Evolutionary conservation across 2,888 invertebrate species (phyloP), one percentile per base, ranked within the genome.

Genomic region (Thumatha senex): DNA sequence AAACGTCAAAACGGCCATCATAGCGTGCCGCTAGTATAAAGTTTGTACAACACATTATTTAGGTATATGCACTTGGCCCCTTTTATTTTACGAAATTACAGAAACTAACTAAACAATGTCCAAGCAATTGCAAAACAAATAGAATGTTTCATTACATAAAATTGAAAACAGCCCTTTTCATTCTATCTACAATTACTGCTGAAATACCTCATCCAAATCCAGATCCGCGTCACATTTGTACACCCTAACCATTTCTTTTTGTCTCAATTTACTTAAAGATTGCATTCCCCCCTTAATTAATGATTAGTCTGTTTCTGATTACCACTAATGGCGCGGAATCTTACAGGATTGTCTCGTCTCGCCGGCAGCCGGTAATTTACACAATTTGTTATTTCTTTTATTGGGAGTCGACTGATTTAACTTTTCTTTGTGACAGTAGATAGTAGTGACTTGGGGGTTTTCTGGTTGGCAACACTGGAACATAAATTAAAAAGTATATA

Each of bases 261-360:
- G 78, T 82, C 74, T 82, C 84, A 80, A 84, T 86, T 86, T 82
- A 76, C 82, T 78, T 76, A 82, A 82, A 86, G 79, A 80, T 82
- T 79, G 74, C 80, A 78, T 76, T 73, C 72, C 62, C 64, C 64
- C 61, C 68, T 68, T 84, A 86, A 86, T 88, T 82, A 86, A 78
- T 80, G 84, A 85, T 86, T 80, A 78, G 81, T 80, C 82, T 82
- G 84, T 72, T 66, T 61, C 70, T 81, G 83, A 86, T 84, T 83
- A 80, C 73, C 71, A 72, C 72, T 86, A 85, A 87, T 83, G 77
- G 74, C 38, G 40, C 48, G 24, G 39, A 50, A 50, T 50, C 44
- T 29, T 30, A 45, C 40, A 24, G 51, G 53, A 69, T 70, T 68
- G 69, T 67, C 64, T 61, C 67, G 70, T 69, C 77, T 9, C 74